Evolutionary conservation across 2,888 invertebrate genomes (phyloP).

Genomic region (Steinernema hermaphroditum): DNA sequence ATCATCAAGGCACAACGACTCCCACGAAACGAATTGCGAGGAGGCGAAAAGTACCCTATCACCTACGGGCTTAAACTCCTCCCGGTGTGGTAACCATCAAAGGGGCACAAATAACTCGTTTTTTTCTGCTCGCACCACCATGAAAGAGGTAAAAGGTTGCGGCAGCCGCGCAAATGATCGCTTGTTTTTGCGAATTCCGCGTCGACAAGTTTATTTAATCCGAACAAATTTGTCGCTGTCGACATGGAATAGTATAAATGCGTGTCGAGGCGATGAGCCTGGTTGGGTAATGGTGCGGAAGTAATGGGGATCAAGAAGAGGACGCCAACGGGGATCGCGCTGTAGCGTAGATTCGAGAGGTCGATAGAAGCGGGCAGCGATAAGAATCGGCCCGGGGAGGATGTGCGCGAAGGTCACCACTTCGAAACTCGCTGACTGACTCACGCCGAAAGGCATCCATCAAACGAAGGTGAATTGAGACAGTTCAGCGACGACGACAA

Average conservation of each 20-base stretch:
- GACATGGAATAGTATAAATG: constrained; percentile 19
- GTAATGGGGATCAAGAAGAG: constrained; percentile 29
- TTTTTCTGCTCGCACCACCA: neutral
- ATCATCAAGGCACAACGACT: neutral
- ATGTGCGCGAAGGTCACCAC: constrained; percentile 13
- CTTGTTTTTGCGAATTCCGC: constrained; percentile 19
- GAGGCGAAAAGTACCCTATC: neutral
- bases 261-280: neutral
- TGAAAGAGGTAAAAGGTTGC: constrained; percentile 20
- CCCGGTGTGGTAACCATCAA: constrained; percentile 13
- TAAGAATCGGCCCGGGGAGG: neutral
- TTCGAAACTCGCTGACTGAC: neutral
- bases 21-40: neutral
- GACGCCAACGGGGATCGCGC: constrained; percentile 2
- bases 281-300: constrained; percentile 25
- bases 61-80: neutral
- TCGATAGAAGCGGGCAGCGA: neutral
- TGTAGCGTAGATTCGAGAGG: neutral
- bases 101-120: constrained; percentile 17
- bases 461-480: neutral
- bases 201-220: constrained; percentile 22
- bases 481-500: neutral
- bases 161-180: neutral
- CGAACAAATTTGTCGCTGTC: constrained; percentile 20
- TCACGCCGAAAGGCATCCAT: neutral